Evolutionary conservation across 2,113 vertebrate genomes (phyloP).

Genomic region (Leptobrachium leishanense): DNA sequence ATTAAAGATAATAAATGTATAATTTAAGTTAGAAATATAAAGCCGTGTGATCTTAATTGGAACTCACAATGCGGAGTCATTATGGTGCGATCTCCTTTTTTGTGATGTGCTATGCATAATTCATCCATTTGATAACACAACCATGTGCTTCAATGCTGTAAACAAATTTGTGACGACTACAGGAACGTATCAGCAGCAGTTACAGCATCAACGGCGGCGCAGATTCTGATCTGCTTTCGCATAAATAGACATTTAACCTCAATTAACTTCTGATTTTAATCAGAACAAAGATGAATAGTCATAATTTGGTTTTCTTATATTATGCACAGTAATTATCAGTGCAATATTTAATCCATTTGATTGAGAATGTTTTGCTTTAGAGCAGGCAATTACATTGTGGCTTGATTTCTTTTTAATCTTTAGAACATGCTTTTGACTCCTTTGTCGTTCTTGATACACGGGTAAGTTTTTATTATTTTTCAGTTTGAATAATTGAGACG

Average conservation of each 20-base stretch:
- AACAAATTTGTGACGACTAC: neutral
- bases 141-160: neutral
- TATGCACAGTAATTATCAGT: neutral
- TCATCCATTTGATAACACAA: neutral
- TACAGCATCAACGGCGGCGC: neutral
- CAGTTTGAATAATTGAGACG: neutral
- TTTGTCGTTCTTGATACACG: neutral
- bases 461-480: neutral
- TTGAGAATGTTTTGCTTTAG: neutral
- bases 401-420: neutral
- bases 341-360: neutral
- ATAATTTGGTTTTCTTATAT: neutral
- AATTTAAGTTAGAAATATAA: neutral
- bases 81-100: neutral
- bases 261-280: neutral
- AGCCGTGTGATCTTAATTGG: slow-evolving; percentile 8
- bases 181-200: neutral
- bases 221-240: neutral
- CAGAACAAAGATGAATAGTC: neutral
- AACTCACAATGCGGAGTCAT: neutral
- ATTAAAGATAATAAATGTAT: too few relatives aligned
- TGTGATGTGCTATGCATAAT: slow-evolving; percentile 1
- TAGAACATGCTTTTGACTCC: neutral
- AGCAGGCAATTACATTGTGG: neutral
- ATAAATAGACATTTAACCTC: slow-evolving; percentile 4